A percentile compares a stretch with the other conserved stretches of the same genome.
Evolutionary conservation across 2,113 vertebrate genomes (phyloP).

Genomic region (Lanius ludovicianus): DNA sequence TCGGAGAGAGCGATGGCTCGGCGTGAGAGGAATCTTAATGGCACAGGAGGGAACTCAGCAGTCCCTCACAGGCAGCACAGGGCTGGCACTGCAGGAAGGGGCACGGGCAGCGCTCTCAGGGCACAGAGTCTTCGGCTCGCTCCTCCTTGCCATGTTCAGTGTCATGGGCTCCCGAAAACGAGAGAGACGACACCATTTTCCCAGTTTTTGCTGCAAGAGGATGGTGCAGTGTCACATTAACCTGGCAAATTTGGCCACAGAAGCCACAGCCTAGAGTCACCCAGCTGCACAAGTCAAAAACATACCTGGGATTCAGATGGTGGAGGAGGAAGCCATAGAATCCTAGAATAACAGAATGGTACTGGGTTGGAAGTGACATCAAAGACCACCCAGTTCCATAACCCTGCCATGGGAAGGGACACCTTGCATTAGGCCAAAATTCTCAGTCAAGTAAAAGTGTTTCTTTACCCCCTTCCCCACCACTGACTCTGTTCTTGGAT

Average conservation of each 20-base stretch:
- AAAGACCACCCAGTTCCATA: not conserved
- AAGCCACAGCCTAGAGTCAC: not conserved
- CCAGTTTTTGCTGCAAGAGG: not conserved
- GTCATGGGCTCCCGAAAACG: rapidly evolving
- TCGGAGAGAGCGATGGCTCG: rapidly evolving
- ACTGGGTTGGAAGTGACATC: not conserved
- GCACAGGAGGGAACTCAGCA: not conserved
- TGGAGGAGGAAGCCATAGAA: not conserved
- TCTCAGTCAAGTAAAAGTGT: not conserved
- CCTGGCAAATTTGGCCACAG: not conserved
- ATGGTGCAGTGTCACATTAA: rapidly evolving
- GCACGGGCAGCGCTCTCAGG: rapidly evolving
- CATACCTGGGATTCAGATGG: not conserved
- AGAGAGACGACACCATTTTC: not conserved
- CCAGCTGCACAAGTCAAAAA: not conserved
- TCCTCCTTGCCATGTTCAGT: rapidly evolving
- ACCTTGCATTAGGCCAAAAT: not conserved
- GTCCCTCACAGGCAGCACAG: not conserved
- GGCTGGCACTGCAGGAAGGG: too few relatives aligned
- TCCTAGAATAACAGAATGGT: not conserved
- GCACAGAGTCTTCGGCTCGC: rapidly evolving
- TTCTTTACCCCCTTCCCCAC: not conserved
- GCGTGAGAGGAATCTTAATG: not conserved
- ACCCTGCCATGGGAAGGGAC: not conserved
- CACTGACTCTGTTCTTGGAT: not conserved